These are phyloP conservation scores for Stenichneumon culpator DNA, from an alignment of 2,888 invertebrate genomes.

Conservation along the genomic window DNA sequence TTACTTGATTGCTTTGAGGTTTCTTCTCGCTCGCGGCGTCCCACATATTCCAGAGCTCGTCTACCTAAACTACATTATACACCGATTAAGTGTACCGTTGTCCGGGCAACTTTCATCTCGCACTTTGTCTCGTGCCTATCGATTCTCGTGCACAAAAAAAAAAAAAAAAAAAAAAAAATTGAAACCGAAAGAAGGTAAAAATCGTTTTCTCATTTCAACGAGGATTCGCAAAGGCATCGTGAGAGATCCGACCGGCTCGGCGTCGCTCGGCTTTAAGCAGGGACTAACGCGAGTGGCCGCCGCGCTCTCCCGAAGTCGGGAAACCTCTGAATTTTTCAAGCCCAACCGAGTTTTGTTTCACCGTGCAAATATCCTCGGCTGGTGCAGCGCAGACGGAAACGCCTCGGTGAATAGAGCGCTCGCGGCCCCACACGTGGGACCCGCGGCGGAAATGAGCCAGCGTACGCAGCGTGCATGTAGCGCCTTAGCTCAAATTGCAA, in stretches of 20 bases:
- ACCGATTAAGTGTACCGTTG: conserved; percentile 52
- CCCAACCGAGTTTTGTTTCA: conserved; percentile 69
- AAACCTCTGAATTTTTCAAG: conserved; percentile 77
- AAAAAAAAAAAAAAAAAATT: not conserved
- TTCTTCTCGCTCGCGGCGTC: conserved; percentile 71
- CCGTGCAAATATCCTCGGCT: conserved; percentile 75
- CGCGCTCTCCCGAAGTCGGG: conserved; percentile 54
- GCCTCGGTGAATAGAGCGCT: conserved; percentile 60
- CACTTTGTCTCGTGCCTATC: not conserved
- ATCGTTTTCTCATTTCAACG: not conserved
- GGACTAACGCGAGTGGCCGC: conserved; percentile 31
- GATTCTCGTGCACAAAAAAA: not conserved
- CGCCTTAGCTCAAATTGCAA: conserved; percentile 27
- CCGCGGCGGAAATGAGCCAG: conserved; percentile 50
- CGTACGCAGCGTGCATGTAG: conserved; percentile 29
- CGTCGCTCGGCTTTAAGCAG: conserved; percentile 65
- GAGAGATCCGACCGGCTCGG: not conserved
- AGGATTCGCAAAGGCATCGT: conserved; percentile 16
- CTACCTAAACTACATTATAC: conserved; percentile 45
- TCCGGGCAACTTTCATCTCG: conserved; percentile 38
- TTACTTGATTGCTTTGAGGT: conserved; percentile 80
- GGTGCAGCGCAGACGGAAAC: conserved; percentile 41
- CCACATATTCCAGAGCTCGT: conserved; percentile 70
- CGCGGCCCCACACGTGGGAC: conserved; percentile 40
- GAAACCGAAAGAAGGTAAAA: not conserved